Evolutionary conservation across 2,797 vertebrate genomes (phyloP).

Genomic region (Phoxinus dragarum): DNA sequence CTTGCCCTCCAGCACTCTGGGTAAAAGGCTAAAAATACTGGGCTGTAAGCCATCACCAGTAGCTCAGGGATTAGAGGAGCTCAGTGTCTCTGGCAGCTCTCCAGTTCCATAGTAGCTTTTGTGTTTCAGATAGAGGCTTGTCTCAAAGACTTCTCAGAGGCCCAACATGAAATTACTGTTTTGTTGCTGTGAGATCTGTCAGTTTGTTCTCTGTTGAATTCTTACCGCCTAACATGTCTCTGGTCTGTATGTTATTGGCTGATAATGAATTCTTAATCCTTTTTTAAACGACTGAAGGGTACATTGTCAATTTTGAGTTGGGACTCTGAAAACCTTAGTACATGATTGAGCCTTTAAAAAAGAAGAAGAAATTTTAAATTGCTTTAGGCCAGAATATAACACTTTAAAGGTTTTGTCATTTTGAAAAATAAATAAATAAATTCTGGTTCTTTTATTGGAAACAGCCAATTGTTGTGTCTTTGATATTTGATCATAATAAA

Average conservation of each 20-base stretch:
- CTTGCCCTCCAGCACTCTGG: constrained; percentile 64
- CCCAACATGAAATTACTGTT: constrained; percentile 66
- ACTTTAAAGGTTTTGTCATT: background rate
- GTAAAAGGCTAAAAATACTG: constrained; percentile 68
- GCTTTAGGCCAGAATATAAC: background rate
- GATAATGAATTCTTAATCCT: background rate
- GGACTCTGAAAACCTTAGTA: background rate
- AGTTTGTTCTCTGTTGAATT: constrained; percentile 19
- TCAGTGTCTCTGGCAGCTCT: constrained; percentile 71
- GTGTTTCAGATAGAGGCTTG: constrained; percentile 65
- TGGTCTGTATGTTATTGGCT: background rate
- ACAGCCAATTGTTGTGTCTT: background rate
- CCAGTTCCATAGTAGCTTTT: constrained; percentile 67
- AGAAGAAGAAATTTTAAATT: background rate
- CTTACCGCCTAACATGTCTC: constrained; percentile 3
- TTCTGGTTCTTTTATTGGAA: background rate
- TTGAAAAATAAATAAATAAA: background rate
- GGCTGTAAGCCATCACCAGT: constrained; percentile 68
- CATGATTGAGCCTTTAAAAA: background rate
- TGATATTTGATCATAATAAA: background rate
- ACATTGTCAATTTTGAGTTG: background rate
- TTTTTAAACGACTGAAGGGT: background rate
- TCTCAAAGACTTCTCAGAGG: constrained; percentile 67
- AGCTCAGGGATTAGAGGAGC: constrained; percentile 68
- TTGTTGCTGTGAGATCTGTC: constrained; percentile 64